These are phyloP conservation scores for Dallia pectoralis DNA, from an alignment of 2,797 vertebrate genomes.

Conservation along the genomic window DNA sequence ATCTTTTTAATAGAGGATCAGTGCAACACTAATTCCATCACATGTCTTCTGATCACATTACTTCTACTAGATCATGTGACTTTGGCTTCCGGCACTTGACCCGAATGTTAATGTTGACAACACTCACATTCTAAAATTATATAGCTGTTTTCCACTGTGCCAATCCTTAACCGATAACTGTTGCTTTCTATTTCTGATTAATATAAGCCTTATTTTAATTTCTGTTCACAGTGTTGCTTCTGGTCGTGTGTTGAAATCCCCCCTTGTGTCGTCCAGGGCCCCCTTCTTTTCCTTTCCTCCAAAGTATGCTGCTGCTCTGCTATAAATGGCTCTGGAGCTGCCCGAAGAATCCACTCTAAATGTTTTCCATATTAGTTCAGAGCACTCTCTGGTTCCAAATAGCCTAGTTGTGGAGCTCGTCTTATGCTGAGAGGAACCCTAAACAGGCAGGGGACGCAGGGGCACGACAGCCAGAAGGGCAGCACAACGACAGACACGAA, in stretches of 20 bases:
- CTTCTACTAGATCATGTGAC: conserved; percentile 75
- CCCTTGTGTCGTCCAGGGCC: conserved; percentile 69
- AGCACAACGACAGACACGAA: conserved; percentile 23
- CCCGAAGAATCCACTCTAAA: conserved; percentile 81
- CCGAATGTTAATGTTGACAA: conserved; percentile 63
- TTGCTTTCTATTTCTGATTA: background rate
- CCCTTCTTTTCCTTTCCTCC: conserved; percentile 39
- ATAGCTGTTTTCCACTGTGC: conserved; percentile 21
- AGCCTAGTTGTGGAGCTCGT: conserved; percentile 66
- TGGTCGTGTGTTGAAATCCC: conserved; percentile 82
- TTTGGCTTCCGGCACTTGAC: conserved; percentile 54
- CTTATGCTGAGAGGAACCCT: conserved; percentile 65
- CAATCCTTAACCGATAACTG: conserved; percentile 9
- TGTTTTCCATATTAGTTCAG: conserved; percentile 99
- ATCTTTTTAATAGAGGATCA: conserved; percentile 43
- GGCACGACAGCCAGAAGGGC: conserved; percentile 3
- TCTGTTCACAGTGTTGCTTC: conserved; percentile 35
- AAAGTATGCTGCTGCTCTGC: conserved; percentile 68
- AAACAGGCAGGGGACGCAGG: conserved; percentile 39
- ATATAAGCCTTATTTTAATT: background rate
- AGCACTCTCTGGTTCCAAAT: conserved; percentile 79
- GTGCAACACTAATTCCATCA: conserved; percentile 57
- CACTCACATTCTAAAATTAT: conserved; percentile 42
- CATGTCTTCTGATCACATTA: conserved; percentile 71
- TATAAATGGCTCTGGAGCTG: conserved; percentile 84